A percentile compares a stretch with the other conserved stretches of the same genome.
Evolutionary conservation across 2,888 invertebrate genomes (phyloP).

Genomic region (Sarcophaga caerulescens): DNA sequence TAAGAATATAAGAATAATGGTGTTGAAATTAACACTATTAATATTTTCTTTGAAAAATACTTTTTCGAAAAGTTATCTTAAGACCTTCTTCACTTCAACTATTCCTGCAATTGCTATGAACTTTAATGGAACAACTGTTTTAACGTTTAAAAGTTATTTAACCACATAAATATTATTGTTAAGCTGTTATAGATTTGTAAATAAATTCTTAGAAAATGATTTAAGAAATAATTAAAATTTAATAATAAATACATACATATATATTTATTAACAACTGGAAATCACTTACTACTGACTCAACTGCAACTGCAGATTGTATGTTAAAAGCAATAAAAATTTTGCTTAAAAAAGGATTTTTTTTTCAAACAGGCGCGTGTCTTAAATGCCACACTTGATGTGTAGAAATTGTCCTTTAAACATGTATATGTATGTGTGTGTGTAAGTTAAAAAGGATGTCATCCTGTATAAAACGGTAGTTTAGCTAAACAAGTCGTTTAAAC

Average conservation of each 20-base stretch:
- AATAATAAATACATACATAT: background rate
- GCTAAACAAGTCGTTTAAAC: constrained; percentile 29
- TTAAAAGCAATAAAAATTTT: background rate
- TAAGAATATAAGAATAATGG: too few relatives aligned
- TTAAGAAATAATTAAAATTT: background rate
- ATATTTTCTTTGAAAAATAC: too few relatives aligned
- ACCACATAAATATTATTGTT: background rate
- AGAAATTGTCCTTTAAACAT: background rate
- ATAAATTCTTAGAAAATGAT: background rate
- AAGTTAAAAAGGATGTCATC: too few relatives aligned
- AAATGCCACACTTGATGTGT: background rate
- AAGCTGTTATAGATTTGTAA: background rate
- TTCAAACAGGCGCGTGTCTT: constrained; percentile 35
- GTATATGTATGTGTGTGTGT: too few relatives aligned
- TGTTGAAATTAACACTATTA: background rate
- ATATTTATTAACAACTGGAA: background rate
- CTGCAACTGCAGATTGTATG: background rate
- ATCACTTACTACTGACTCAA: background rate
- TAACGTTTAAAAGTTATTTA: background rate
- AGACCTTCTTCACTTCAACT: background rate
- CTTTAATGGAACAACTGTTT: background rate
- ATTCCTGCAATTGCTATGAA: background rate
- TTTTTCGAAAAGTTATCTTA: background rate
- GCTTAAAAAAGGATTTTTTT: too few relatives aligned
- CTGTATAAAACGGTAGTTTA: background rate